These are phyloP conservation scores for Simalia tracyae DNA, from an alignment of 2,797 vertebrate genomes.

Conservation along the genomic window DNA sequence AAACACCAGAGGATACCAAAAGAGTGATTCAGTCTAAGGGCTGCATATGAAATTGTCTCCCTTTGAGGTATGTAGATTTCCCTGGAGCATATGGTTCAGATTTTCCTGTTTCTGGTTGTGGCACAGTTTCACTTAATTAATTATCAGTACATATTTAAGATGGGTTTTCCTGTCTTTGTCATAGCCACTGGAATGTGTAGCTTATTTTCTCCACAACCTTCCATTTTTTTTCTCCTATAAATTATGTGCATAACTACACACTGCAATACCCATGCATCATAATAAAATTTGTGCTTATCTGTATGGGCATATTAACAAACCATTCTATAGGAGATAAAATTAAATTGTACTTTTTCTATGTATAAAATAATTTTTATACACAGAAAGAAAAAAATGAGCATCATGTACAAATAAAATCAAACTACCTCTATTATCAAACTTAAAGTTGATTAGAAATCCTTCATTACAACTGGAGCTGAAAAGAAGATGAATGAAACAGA, in stretches of 20 bases:
- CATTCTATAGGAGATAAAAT: neutral
- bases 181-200: neutral
- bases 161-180: neutral
- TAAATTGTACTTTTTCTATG: neutral
- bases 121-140: neutral
- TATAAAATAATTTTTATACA: neutral
- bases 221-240: neutral
- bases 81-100: neutral
- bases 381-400: neutral
- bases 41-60: neutral
- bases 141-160: neutral
- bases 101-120: neutral
- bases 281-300: neutral
- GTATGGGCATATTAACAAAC: neutral
- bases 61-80: neutral
- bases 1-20: neutral
- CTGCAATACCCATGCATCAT: neutral
- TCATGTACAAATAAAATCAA: neutral
- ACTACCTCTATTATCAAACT: neutral
- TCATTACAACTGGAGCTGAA: neutral
- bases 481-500: neutral
- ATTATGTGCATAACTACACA: neutral
- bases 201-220: neutral
- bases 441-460: neutral
- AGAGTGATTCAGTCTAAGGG: neutral